Evolutionary conservation across 2,888 invertebrate species (phyloP), one percentile per base, ranked within the genome.

Genomic region (Sisyra terminalis): DNA sequence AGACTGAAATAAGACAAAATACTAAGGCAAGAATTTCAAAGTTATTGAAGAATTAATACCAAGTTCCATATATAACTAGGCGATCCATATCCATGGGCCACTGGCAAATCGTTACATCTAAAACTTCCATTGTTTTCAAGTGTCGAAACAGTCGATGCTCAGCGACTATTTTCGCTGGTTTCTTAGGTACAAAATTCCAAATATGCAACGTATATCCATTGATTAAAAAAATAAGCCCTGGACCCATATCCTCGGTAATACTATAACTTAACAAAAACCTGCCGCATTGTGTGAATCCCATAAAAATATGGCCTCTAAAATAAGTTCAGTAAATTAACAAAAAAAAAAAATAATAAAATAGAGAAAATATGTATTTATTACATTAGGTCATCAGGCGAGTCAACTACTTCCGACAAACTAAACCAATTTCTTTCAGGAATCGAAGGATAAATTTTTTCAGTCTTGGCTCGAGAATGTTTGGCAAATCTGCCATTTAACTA

Each of bases 201-300:
- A 63, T 51, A 49, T 57, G 29, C n/a, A 43, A 30, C 5, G 16
- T 37, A 30, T 37, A 43, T 11, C 17, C 29, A 29, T 18, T 16
- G n/a, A 18, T 17, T 15, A 31, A 14, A 11, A 43, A 29, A 16
- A 43, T 10, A n/a, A 17, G 17, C 29, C 38, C 38, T 11, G 35
- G 11, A 13, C 30, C 30, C 30, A 31, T 15, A 7, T 16, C 11
- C 2, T 38, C 14, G 6, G 30, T 16, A 16, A 31, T 34, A 17
- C 38, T 88, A 62, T 90, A 93, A 48, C 92, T 92, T 51, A 94
- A 67, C 48, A 94, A 73, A 66, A 82, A 93, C 63, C 88, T 85
- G 10, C 93, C 92, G 60, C 92, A 92, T 52, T 87, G 81, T n/a
- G 89, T 88, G 57, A 93, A 81, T 6, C 94, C 94, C 80, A 94